Percentiles rank a stretch among this genome's conserved stretches.
These are phyloP conservation scores for Calliscelio sp. DNA, from an alignment of 2,888 invertebrate genomes.

Conservation along the genomic window DNA sequence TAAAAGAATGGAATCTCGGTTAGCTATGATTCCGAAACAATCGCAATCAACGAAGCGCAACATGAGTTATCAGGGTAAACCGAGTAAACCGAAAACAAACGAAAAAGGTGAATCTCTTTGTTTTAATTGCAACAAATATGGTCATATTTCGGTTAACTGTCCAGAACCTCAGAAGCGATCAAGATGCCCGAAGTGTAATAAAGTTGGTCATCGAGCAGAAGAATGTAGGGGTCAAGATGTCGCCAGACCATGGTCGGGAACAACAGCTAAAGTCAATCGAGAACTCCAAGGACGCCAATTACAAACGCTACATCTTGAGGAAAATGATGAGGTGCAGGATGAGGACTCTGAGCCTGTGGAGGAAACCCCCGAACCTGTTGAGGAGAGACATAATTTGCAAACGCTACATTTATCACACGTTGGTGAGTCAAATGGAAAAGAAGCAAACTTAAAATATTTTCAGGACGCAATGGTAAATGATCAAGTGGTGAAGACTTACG, in stretches of 20 bases:
- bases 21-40: not conserved
- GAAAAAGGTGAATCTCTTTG: conserved; percentile 37
- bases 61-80: not conserved
- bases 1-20: conserved; percentile 7
- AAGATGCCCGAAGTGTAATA: conserved; percentile 38
- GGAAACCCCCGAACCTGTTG: too few species aligned
- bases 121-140: conserved; percentile 42
- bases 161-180: conserved; percentile 26
- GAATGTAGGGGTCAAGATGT: conserved; percentile 11
- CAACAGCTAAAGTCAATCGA: too few species aligned
- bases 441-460: conserved; percentile 31
- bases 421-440: not conserved
- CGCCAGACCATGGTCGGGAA: too few species aligned
- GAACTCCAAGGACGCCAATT: not conserved
- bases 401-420: not conserved
- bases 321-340: too few species aligned
- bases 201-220: conserved; percentile 3
- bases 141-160: conserved; percentile 33
- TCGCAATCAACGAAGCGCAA: not conserved
- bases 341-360: too few species aligned
- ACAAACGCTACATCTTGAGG: too few species aligned
- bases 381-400: too few species aligned
- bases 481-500: conserved; percentile 4
- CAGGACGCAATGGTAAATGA: conserved; percentile 33
- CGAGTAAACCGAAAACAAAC: conserved; percentile 15